Evolutionary conservation across 2,113 vertebrate genomes (phyloP).

Genomic region (Mesocricetus auratus): DNA sequence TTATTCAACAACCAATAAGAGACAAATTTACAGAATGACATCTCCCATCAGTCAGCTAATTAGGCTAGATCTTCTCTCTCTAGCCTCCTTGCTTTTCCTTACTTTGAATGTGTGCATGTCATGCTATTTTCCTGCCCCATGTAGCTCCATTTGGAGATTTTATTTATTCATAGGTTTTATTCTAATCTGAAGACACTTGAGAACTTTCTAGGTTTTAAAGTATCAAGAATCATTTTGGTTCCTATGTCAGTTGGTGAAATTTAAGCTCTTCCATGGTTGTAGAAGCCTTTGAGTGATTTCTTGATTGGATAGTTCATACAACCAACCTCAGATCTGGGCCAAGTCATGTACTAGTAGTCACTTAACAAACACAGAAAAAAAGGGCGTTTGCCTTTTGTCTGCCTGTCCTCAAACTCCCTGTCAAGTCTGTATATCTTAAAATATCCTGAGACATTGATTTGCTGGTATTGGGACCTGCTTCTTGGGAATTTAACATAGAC

Average conservation of each 20-base stretch:
- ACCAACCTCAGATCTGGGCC: neutral
- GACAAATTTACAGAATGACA: too few species aligned
- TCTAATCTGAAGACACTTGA: neutral
- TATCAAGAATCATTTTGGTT: neutral
- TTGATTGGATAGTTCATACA: neutral
- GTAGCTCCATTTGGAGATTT: neutral
- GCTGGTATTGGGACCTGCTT: neutral
- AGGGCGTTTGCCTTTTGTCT: neutral
- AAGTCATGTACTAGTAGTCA: too few species aligned
- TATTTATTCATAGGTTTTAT: neutral
- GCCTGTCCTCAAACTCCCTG: neutral
- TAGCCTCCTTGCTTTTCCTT: neutral
- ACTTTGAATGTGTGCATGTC: neutral
- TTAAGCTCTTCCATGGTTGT: neutral
- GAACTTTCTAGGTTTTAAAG: neutral
- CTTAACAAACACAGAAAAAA: neutral
- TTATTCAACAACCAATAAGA: too few species aligned
- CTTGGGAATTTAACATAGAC: too few species aligned
- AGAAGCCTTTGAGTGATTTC: neutral
- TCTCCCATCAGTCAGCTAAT: too few species aligned
- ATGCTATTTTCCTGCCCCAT: neutral
- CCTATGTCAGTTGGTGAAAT: neutral
- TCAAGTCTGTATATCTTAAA: too few species aligned
- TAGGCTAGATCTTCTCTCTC: neutral
- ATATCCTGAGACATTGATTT: neutral